Evolutionary conservation across 1,140 invertebrate species (phyloP), one percentile per base, ranked within the genome.

Genomic region (Tribolium madens): DNA sequence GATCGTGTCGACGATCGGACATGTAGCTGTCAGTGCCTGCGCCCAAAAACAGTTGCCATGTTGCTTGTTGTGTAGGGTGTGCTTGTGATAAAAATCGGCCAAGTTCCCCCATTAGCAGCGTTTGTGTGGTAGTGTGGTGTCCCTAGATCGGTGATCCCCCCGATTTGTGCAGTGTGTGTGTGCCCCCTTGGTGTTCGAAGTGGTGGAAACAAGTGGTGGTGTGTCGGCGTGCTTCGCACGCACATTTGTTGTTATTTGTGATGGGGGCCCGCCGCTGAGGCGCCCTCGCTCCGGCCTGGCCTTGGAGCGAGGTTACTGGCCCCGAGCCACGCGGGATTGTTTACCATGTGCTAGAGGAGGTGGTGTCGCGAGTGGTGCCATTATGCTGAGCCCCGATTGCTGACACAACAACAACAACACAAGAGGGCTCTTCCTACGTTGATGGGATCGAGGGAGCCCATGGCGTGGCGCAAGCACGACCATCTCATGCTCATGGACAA

Each of bases 391-490:
- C 77, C 21, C 76, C 75, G 79, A 83, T 84, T 83, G 85, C 84
- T 85, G 83, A 85, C 83, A 70, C 68, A 26, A 26, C 21, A 26
- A 26, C 18, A 21, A 21, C n/a, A n/a, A n/a, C n/a, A n/a, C n/a
- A n/a, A n/a, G n/a, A n/a, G n/a, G 60, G 48, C 15, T 10, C 52
- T 1, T 17, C 80, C 78, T 81, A 77, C 82, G 75, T 81, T 64
- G 77, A 81, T 81, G 88, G 88, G 88, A 87, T 87, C 88, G 83
- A 87, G 87, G 86, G 87, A 88, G 86, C 87, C 88, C 86, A 89
- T 89, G 87, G 90, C 90, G 87, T 92, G 91, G 91, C 91, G 92
- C 85, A 91, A 91, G 84, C 91, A 92, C 85, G 91, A 93, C 86
- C 90, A 91, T 84, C 88, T 91, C 85, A 90, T 92, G 89, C 89